Percentiles rank a stretch among this genome's conserved stretches.
phyloP scores from a whole-genome alignment of 2,113 vertebrate species.

The Canis aureus region DNA sequence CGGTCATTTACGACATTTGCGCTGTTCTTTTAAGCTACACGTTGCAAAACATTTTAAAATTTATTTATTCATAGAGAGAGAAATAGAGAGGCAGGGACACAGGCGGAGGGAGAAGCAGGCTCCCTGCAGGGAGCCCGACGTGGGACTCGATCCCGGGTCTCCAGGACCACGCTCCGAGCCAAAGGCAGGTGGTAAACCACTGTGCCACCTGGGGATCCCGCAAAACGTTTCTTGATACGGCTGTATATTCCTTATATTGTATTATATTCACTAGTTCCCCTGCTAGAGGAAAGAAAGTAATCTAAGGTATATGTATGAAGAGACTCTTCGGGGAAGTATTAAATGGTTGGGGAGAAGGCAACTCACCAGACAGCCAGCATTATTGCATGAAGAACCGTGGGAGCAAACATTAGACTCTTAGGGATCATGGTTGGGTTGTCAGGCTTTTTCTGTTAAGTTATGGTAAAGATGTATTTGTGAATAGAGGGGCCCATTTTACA shows the following conservation, averaged over 20 bases:
- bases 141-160: too few species aligned
- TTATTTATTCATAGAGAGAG: too few species aligned
- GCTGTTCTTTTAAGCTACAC: slow-evolving; percentile 54
- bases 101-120: too few species aligned
- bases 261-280: neutral
- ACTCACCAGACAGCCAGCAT: neutral
- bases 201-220: too few species aligned
- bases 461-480: neutral
- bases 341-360: neutral
- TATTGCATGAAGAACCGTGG: neutral
- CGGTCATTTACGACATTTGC: slow-evolving; percentile 40
- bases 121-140: too few species aligned
- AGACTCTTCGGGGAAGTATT: neutral
- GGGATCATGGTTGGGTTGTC: neutral
- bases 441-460: neutral
- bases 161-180: too few species aligned
- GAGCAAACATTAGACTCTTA: neutral
- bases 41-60: neutral
- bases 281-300: neutral
- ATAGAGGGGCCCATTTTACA: neutral
- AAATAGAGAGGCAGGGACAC: too few species aligned
- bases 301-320: neutral
- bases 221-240: slow-evolving; percentile 44
- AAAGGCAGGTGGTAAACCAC: too few species aligned
- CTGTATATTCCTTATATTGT: neutral